Base-by-base conservation (phyloP, 2,888 invertebrate genomes). In the Perizoma affinitatum region DNA sequence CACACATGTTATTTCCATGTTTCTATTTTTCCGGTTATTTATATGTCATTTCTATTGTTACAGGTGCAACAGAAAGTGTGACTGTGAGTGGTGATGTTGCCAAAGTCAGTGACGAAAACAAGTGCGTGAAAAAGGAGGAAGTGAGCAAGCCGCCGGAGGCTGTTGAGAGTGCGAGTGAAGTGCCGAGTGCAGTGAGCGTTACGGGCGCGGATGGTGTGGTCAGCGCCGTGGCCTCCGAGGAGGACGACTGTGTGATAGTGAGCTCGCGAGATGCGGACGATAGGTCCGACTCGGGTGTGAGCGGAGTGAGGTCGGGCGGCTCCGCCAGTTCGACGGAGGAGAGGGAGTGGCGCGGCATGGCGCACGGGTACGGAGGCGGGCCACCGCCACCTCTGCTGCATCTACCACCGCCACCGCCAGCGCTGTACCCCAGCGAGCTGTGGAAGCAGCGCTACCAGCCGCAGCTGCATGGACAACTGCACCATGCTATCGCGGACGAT, bases 251-350 rank as follows among this genome's bases (percentile, higher is more conserved):
- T 92, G 94, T 94, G 88, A 94, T 94, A 90, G 94, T 94, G 93
- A 93, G 93, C 88, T 87, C 91, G 83, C 87, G 87, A 82, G 90
- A 91, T 92, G 93, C 91, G 88, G 93, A 92, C 89, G 92, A 90
- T 77, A 86, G 90, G 80, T 94, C 93, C 87, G 95, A 95, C 88
- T 94, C 95, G 80, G 95, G 96, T 90, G 95, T 96, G 93, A 96
- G 96, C 88, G 96, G 96, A 59, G 91, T 96, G 80, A 94, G 96
- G 76, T 95, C 95, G 79, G 94, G 94, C 77, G 94, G 95, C 74
- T 92, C 93, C 80, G 96, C 96, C 93, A 96, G 96, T 88, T 94
- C 96, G 75, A 95, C 95, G 87, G 96, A 96, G 81, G 95, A 95
- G 84, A 94, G 96, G 86, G 95, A 95, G 88, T 96, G 96, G 84